A percentile compares a stretch with the other conserved stretches of the same genome.
These are phyloP conservation scores for Malurus leucopterus DNA, from an alignment of 2,797 vertebrate genomes.

Conservation along the genomic window DNA sequence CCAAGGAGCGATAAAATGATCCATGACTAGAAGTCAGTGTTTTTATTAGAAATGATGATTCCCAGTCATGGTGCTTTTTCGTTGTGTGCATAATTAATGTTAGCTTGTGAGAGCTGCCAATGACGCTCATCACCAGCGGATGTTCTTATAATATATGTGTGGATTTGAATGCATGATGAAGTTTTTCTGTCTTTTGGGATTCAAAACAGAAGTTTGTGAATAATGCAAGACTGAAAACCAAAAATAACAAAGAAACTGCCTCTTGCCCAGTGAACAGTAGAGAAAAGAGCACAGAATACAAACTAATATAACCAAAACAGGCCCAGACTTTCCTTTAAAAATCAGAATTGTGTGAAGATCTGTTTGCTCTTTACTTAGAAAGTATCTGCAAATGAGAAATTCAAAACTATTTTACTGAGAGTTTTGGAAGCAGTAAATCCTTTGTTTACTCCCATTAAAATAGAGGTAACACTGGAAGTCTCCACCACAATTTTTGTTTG, in stretches of 20 bases:
- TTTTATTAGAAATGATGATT: slow-evolving; percentile 56
- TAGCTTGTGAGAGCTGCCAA: slow-evolving; percentile 35
- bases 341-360: background rate
- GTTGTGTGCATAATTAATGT: slow-evolving; percentile 50
- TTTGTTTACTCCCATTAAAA: background rate
- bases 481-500: background rate
- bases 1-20: slow-evolving; percentile 36
- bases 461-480: background rate
- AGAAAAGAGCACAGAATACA: background rate
- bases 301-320: background rate
- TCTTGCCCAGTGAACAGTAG: background rate
- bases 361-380: background rate
- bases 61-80: slow-evolving; percentile 13
- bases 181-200: slow-evolving; percentile 22
- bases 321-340: background rate
- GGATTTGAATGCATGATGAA: slow-evolving; percentile 54
- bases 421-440: background rate
- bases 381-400: background rate
- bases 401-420: background rate
- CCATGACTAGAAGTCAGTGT: slow-evolving; percentile 42
- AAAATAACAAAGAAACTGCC: slow-evolving; percentile 22
- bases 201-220: slow-evolving; percentile 41
- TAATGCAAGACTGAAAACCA: slow-evolving; percentile 39
- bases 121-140: slow-evolving; percentile 19
- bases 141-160: background rate